A percentile compares a stretch with the other conserved stretches of the same genome.
phyloP scores from a whole-genome alignment of 2,113 vertebrate genomes.

The Megalops atlanticus region DNA sequence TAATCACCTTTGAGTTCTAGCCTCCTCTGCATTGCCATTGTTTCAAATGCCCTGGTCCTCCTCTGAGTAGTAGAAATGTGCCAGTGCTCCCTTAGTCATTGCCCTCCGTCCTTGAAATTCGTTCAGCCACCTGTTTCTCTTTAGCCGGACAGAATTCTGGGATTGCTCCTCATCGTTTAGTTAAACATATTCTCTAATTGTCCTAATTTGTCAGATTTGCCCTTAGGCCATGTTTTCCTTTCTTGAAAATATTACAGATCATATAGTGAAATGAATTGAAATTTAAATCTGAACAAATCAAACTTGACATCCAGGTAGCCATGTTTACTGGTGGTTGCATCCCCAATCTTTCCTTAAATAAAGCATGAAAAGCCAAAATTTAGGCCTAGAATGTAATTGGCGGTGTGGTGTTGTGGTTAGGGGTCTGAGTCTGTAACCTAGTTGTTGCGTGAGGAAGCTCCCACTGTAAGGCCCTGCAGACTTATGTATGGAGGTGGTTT shows the following conservation, averaged over 20 bases:
- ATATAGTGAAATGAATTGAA: not conserved
- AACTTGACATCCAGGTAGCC: not conserved
- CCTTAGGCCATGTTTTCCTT: not conserved
- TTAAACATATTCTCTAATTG: constrained; percentile 38
- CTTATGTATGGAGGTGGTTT: no score
- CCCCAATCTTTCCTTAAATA: no score
- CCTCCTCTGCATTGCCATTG: not conserved
- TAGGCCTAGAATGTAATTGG: not conserved
- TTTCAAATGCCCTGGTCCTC: not conserved
- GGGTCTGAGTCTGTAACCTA: not conserved
- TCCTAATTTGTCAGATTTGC: constrained; percentile 28
- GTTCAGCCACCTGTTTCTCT: constrained; percentile 59
- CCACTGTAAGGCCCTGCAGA: no score
- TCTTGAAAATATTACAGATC: not conserved
- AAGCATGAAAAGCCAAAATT: not conserved
- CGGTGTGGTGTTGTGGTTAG: not conserved
- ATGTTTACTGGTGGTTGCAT: not conserved
- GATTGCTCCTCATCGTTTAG: constrained; percentile 46
- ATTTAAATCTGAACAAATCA: not conserved
- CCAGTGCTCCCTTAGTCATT: constrained; percentile 34
- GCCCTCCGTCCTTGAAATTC: constrained; percentile 51
- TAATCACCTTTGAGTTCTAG: not conserved
- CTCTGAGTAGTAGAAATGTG: not conserved
- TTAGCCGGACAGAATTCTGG: constrained; percentile 51
- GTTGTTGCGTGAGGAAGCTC: not conserved